A percentile compares a stretch with the other conserved stretches of the same genome.
Conservation (phyloP, 2,797 vertebrate genomes). For the Lates japonicus region DNA sequence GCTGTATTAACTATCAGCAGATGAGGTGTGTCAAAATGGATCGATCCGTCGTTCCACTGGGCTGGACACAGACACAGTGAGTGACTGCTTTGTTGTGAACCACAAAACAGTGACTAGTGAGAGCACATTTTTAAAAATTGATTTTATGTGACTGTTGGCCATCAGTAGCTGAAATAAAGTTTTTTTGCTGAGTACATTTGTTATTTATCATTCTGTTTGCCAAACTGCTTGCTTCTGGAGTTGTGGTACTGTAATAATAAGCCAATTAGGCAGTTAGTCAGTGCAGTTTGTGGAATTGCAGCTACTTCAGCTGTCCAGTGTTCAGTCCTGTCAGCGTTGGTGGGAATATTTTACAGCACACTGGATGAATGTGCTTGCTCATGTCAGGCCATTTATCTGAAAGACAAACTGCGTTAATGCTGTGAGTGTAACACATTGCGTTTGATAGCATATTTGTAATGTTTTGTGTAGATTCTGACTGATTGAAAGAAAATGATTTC, state of each 20-base stretch:
- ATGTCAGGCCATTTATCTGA: conserved; percentile 29
- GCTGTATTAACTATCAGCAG: conserved; percentile 6
- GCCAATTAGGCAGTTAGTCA: conserved; percentile 25
- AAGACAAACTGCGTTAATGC: conserved; percentile 37
- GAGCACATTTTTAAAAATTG: conserved; percentile 19
- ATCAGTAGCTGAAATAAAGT: neutral
- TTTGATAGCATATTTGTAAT: conserved; percentile 28
- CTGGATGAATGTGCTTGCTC: conserved; percentile 14
- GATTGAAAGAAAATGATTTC: conserved; percentile 14
- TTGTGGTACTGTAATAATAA: neutral
- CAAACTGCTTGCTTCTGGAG: conserved; percentile 13
- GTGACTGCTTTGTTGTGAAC: conserved; percentile 39
- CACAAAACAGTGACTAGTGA: neutral
- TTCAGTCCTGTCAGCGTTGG: conserved; percentile 9
- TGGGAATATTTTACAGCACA: conserved; percentile 8
- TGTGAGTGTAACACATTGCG: neutral
- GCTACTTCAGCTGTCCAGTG: neutral
- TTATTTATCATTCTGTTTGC: conserved; percentile 18
- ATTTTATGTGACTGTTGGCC: conserved; percentile 30
- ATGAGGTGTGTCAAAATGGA: conserved; percentile 2
- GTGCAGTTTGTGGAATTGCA: neutral
- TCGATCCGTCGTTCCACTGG: conserved; percentile 16
- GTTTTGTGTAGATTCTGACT: conserved; percentile 27
- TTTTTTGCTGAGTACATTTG: conserved; percentile 1
- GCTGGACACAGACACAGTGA: conserved; percentile 29